A percentile compares a stretch with the other conserved stretches of the same genome.
Evolutionary conservation across 2,797 vertebrate genomes (phyloP).

Genomic region (Onychomys arenicola): DNA sequence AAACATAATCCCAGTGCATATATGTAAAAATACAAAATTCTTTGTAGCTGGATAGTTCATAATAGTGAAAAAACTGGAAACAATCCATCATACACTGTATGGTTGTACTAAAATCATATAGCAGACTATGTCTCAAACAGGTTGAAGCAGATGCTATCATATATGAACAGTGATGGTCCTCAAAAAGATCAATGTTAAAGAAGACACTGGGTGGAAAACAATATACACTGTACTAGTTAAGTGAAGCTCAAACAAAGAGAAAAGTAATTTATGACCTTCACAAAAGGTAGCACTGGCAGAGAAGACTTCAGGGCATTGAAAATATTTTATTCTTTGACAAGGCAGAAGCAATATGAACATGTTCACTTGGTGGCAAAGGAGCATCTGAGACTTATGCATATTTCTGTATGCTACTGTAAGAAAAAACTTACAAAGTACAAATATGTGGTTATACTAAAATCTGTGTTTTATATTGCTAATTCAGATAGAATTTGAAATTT

Average conservation of each 20-base stretch:
- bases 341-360: slow-evolving; percentile 14
- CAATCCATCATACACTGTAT: not conserved
- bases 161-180: not conserved
- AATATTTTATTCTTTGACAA: slow-evolving; percentile 61
- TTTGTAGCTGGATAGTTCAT: not conserved
- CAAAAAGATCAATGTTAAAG: slow-evolving; percentile 15
- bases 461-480: slow-evolving; percentile 49
- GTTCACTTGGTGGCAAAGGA: slow-evolving; percentile 44
- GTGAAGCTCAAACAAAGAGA: not conserved
- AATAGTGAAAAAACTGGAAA: slow-evolving; percentile 14
- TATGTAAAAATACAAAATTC: slow-evolving; percentile 20
- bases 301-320: slow-evolving; percentile 2
- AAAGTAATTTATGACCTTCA: not conserved
- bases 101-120: not conserved
- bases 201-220: slow-evolving; percentile 15
- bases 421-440: slow-evolving; percentile 52
- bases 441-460: slow-evolving; percentile 14
- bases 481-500: not conserved
- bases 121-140: not conserved
- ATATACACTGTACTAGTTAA: not conserved
- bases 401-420: not conserved
- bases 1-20: slow-evolving; percentile 7
- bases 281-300: not conserved
- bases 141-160: not conserved
- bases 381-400: not conserved